Base-by-base conservation (phyloP, 2,113 vertebrate species). In the Erinaceus europaeus region DNA sequence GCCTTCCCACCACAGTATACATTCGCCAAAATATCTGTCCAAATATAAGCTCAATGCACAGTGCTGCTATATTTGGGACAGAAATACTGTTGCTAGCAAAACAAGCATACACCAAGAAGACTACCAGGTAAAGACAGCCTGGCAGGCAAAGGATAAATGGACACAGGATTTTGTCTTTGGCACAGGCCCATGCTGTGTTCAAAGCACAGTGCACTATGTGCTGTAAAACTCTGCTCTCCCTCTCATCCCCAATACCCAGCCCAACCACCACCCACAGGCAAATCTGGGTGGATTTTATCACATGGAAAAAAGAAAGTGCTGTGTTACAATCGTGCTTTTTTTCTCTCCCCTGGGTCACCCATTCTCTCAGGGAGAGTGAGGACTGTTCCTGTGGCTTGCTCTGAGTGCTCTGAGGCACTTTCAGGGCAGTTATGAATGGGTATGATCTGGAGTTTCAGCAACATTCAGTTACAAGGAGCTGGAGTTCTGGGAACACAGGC, bases 1-100 rank as follows among this genome's bases (percentile, higher is more conserved):
- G 62, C 77, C 84, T 72, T 73, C 44, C 64, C 50, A 44, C 17
- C 13, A 48, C 9, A 64, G 32, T 4, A 10, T 32, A 57, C 44
- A 38, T 10, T 23, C 61, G 15, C 86, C 48, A 50, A 73, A 64
- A 59, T 1, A 3, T 1, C 32, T 67, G 50, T 72, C 62, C 76
- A 69, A 82, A 59, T 18, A 5, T 38, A 64, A 67, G 68, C 62
- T 61, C 55, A 7, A 3, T 29, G 55, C 32, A 46, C 36, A 68
- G 32, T 17, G 57, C 64, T 81, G 86, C 74, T 73, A 38, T 62
- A 59, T 34, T 77, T 53, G 77, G 74, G 73, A 36, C 36, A 82
- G 68, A 84, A 87, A 68, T 61, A 61, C 61, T 9, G 23, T 34
- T 25, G 55, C 42, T 77, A 36, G 82, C 36, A 46, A 52, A 57